These are phyloP conservation scores for Ariolimax columbianus DNA, from an alignment of 2,888 invertebrate species.

Conservation along the genomic window DNA sequence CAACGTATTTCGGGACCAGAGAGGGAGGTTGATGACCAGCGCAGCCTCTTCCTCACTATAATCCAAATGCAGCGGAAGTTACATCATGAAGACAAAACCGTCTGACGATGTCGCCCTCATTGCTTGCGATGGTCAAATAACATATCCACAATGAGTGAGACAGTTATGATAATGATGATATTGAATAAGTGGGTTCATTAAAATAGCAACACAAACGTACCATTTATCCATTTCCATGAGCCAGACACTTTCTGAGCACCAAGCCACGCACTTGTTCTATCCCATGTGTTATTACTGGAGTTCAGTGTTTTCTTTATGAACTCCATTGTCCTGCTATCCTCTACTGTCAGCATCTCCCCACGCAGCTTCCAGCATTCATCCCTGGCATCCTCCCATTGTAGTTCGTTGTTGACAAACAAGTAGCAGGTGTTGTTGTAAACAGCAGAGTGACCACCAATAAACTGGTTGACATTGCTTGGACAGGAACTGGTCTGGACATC, in stretches of 20 bases:
- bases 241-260: slow-evolving; percentile 63
- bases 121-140: no score
- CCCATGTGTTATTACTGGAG: slow-evolving; percentile 63
- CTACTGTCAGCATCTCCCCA: slow-evolving; percentile 67
- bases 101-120: no score
- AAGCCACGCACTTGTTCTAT: slow-evolving; percentile 69
- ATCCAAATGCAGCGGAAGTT: no score
- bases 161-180: no score
- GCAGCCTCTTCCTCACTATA: no score
- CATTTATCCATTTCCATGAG: slow-evolving; percentile 70
- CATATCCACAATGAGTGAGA: no score
- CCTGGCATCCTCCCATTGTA: slow-evolving; percentile 68
- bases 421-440: slow-evolving; percentile 62
- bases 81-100: no score
- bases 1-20: no score
- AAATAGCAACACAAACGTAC: slow-evolving; percentile 52
- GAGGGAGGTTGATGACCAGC: no score
- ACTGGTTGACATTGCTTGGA: not conserved
- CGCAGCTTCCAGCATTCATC: slow-evolving; percentile 65
- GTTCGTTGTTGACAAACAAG: slow-evolving; percentile 65
- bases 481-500: slow-evolving; percentile 6
- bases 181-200: no score
- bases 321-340: slow-evolving; percentile 62
- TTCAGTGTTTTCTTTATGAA: slow-evolving; percentile 61
- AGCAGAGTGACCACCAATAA: not conserved